Percentiles rank a stretch among this genome's conserved stretches.
phyloP scores from a whole-genome alignment of 2,113 vertebrate genomes.

The Cyprinodon variegatus region DNA sequence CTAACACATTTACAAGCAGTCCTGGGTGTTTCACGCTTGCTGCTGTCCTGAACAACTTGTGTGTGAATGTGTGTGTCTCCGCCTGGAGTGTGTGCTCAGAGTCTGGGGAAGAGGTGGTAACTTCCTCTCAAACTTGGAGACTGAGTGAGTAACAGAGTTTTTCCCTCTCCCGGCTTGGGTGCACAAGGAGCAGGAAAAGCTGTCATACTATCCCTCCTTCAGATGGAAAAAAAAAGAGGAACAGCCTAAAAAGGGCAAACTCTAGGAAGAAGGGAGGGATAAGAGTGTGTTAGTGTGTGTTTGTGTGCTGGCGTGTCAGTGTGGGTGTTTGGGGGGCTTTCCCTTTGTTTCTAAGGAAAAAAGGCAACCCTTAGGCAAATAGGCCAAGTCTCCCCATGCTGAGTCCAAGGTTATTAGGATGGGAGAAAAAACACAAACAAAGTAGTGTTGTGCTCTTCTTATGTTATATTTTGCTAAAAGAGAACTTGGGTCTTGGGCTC shows the following conservation, averaged over 20 bases:
- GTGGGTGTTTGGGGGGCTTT: constrained; percentile 43
- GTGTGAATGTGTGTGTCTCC: constrained; percentile 29
- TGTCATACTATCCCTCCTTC: constrained; percentile 75
- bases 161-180: constrained; percentile 66
- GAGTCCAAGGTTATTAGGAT: constrained; percentile 44
- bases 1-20: constrained; percentile 38
- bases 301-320: constrained; percentile 11
- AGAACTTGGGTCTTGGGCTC: no score
- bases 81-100: constrained; percentile 39
- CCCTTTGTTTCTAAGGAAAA: constrained; percentile 77
- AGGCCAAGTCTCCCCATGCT: constrained; percentile 70
- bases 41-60: constrained; percentile 54
- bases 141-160: constrained; percentile 69
- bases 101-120: constrained; percentile 75
- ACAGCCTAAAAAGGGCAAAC: constrained; percentile 83
- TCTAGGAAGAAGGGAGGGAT: constrained; percentile 62
- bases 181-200: constrained; percentile 76
- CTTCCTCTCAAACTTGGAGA: constrained; percentile 75
- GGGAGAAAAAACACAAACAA: constrained; percentile 31
- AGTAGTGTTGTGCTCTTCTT: constrained; percentile 2
- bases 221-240: constrained; percentile 70
- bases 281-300: constrained; percentile 39
- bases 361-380: constrained; percentile 61
- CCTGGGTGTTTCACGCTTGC: constrained; percentile 51
- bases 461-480: not conserved